Percentiles rank a stretch among this genome's conserved stretches.
These are phyloP conservation scores for Apotomis betuletana DNA, from an alignment of 2,888 invertebrate species.

Conservation along the genomic window DNA sequence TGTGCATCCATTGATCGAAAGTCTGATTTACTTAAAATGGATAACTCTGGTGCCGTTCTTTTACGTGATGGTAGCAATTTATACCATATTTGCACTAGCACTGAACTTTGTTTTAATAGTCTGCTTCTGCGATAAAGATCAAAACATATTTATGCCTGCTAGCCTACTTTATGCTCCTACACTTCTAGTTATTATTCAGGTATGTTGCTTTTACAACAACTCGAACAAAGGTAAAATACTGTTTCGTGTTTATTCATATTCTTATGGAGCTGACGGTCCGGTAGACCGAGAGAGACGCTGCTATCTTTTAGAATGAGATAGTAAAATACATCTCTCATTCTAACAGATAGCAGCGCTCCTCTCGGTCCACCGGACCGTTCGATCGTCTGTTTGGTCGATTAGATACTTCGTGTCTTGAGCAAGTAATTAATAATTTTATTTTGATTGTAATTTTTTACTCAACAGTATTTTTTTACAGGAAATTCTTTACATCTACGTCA, in stretches of 20 bases:
- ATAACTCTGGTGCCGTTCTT: slow-evolving; percentile 58
- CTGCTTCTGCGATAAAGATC: slow-evolving; percentile 45
- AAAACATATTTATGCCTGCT: slow-evolving; percentile 36
- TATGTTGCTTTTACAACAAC: slow-evolving; percentile 3
- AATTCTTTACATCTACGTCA: slow-evolving; percentile 30
- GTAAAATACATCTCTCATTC: too few relatives aligned
- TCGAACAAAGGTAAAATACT: not conserved
- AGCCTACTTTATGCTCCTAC: slow-evolving; percentile 43
- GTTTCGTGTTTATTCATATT: too few relatives aligned
- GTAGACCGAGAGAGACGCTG: too few relatives aligned
- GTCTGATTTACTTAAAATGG: slow-evolving; percentile 66
- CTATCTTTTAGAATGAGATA: too few relatives aligned
- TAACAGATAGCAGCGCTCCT: too few relatives aligned
- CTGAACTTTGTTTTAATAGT: slow-evolving; percentile 56
- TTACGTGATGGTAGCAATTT: slow-evolving; percentile 56
- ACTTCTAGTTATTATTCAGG: slow-evolving; percentile 38
- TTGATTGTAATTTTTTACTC: too few relatives aligned
- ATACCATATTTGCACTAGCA: slow-evolving; percentile 57
- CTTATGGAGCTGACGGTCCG: too few relatives aligned
- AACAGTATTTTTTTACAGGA: slow-evolving; percentile 16
- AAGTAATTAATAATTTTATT: too few relatives aligned
- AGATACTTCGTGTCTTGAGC: too few relatives aligned
- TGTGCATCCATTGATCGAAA: slow-evolving; percentile 65
- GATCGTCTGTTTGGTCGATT: too few relatives aligned
- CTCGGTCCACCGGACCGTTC: too few relatives aligned